phyloP scores from a whole-genome alignment of 2,888 invertebrate species.

The Eilema sororculum region DNA sequence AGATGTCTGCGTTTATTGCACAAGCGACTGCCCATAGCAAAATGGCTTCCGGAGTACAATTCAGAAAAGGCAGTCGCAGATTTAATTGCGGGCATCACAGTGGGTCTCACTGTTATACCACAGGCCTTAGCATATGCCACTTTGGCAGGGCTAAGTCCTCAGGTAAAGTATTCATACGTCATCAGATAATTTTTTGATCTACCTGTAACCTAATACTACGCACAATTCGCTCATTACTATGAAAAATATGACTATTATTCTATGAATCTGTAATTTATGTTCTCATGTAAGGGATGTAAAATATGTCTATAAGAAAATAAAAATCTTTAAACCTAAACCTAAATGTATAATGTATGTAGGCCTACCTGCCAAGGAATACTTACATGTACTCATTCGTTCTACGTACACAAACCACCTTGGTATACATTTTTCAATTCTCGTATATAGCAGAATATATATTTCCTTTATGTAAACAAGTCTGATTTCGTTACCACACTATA shows the following conservation, averaged over 20 bases:
- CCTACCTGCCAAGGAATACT: too few relatives aligned
- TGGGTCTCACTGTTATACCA: slow-evolving; percentile 97
- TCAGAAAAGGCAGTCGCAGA: slow-evolving; percentile 93
- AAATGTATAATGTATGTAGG: too few relatives aligned
- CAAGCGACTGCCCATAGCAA: slow-evolving; percentile 89
- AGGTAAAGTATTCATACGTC: slow-evolving; percentile 84
- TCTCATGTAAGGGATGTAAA: too few relatives aligned
- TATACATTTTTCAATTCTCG: too few relatives aligned
- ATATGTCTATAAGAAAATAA: too few relatives aligned
- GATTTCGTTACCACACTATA: not conserved
- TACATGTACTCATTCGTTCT: too few relatives aligned
- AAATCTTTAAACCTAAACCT: too few relatives aligned
- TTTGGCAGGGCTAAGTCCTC: slow-evolving; percentile 94
- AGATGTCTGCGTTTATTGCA: slow-evolving; percentile 72
- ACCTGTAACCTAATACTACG: too few relatives aligned
- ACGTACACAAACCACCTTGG: too few relatives aligned
- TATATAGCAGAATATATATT: not conserved
- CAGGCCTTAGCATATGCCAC: slow-evolving; percentile 97
- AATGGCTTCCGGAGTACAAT: slow-evolving; percentile 92
- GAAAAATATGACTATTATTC: too few relatives aligned
- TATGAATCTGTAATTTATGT: too few relatives aligned
- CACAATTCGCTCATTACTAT: too few relatives aligned
- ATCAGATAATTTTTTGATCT: not conserved
- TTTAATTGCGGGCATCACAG: slow-evolving; percentile 96
- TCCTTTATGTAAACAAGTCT: not conserved